These are phyloP conservation scores for Nothobranchius kuhntae DNA, from an alignment of 2,113 vertebrate genomes.

Conservation along the genomic window DNA sequence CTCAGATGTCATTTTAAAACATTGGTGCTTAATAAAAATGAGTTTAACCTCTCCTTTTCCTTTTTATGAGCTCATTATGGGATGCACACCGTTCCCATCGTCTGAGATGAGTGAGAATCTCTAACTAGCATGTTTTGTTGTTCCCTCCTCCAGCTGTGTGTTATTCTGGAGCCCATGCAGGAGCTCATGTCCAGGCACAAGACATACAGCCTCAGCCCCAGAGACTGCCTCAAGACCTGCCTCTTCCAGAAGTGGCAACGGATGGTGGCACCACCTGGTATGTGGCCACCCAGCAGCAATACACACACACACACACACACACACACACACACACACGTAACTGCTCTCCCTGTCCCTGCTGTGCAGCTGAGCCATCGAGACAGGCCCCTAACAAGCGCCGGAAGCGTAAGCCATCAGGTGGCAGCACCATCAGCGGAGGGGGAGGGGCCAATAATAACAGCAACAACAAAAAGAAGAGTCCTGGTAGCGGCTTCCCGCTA, in stretches of 20 bases:
- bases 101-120: background rate
- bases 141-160: constrained; percentile 86
- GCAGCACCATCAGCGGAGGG: constrained; percentile 94
- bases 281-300: background rate
- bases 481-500: constrained; percentile 95
- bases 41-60: background rate
- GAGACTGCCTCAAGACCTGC: constrained; percentile 99
- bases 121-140: constrained; percentile 1
- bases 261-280: constrained; percentile 98
- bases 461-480: constrained; percentile 99
- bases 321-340: background rate
- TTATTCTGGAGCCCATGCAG: constrained; percentile 99
- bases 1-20: background rate
- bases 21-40: background rate
- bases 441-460: constrained; percentile 93
- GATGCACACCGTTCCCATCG: background rate
- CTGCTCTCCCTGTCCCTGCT: background rate
- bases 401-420: constrained; percentile 98
- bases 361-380: constrained; percentile 90
- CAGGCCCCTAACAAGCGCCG: constrained; percentile 95
- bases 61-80: background rate
- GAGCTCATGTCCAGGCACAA: constrained; percentile 99
- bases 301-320: too few relatives aligned
- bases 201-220: constrained; percentile 98
- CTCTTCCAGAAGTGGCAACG: constrained; percentile 99